Conservation (phyloP, 1,140 invertebrate genomes). For the Drosophila bipectinata region DNA sequence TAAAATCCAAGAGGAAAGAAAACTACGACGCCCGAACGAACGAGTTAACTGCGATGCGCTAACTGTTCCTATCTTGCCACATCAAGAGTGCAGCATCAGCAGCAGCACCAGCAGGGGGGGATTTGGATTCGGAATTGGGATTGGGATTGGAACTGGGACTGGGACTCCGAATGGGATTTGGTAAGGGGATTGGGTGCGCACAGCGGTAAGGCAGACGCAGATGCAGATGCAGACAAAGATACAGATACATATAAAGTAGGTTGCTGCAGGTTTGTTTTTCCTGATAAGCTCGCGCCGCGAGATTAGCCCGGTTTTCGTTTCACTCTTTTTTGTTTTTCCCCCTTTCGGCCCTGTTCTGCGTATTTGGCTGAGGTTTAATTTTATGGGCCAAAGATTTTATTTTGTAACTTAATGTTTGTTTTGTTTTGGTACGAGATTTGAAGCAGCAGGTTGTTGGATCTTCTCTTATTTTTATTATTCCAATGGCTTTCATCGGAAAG, state of each 20-base stretch:
- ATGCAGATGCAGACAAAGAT: constrained; percentile 44
- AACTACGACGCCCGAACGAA: constrained; percentile 4
- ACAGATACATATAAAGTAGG: constrained; percentile 70
- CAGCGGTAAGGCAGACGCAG: constrained; percentile 44
- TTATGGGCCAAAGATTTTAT: constrained; percentile 78
- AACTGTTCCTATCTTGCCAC: constrained; percentile 69
- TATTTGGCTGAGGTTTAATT: constrained; percentile 74
- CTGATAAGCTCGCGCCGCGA: constrained; percentile 68
- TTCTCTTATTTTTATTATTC: constrained; percentile 8
- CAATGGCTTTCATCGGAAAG: constrained; percentile 47
- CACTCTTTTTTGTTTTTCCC: constrained; percentile 15
- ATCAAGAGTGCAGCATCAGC: constrained; percentile 69
- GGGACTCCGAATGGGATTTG: constrained; percentile 27
- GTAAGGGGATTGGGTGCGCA: constrained; percentile 37
- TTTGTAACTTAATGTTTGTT: constrained; percentile 80
- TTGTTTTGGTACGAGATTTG: constrained; percentile 29
- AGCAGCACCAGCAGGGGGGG: constrained; percentile 15
- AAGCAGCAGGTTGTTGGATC: constrained; percentile 68
- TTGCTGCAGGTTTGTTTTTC: constrained; percentile 74
- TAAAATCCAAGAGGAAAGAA: constrained; percentile 57
- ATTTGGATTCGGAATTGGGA: constrained; percentile 34
- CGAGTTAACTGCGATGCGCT: constrained; percentile 49
- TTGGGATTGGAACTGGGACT: constrained; percentile 34
- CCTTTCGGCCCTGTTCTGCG: constrained; percentile 44
- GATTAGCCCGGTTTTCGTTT: constrained; percentile 57